Conservation (phyloP, 1,140 invertebrate genomes). For the Euwallacea similis region DNA sequence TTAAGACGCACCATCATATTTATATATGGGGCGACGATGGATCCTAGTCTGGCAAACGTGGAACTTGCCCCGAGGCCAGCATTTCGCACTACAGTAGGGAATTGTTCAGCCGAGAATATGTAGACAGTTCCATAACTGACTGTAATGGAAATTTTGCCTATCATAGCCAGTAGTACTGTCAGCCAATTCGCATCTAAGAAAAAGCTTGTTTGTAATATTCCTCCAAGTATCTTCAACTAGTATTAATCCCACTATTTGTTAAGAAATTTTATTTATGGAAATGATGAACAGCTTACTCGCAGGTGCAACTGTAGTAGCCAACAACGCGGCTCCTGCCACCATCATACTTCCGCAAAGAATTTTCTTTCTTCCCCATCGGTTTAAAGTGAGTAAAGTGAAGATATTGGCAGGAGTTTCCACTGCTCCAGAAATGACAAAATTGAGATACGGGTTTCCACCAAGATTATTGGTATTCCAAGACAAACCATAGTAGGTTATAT, state of each 20-base stretch:
- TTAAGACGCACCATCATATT: slow-evolving; percentile 58
- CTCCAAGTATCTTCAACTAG: too few relatives aligned
- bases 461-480: slow-evolving; percentile 77
- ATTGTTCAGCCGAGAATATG: slow-evolving; percentile 79
- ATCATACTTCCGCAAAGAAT: slow-evolving; percentile 72
- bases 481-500: slow-evolving; percentile 78
- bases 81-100: slow-evolving; percentile 80
- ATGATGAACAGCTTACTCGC: slow-evolving; percentile 49
- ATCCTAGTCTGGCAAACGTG: slow-evolving; percentile 73
- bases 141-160: slow-evolving; percentile 82
- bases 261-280: neutral
- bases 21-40: slow-evolving; percentile 73
- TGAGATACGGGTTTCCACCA: slow-evolving; percentile 71
- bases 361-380: slow-evolving; percentile 70
- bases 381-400: slow-evolving; percentile 68
- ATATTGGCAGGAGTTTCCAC: slow-evolving; percentile 78
- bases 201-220: too few relatives aligned
- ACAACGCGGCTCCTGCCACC: slow-evolving; percentile 63
- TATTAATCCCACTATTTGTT: neutral
- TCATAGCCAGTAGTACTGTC: slow-evolving; percentile 69
- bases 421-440: slow-evolving; percentile 72
- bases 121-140: slow-evolving; percentile 79
- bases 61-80: slow-evolving; percentile 76
- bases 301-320: slow-evolving; percentile 62
- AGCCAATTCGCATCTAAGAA: slow-evolving; percentile 60